Conservation (phyloP, 2,797 vertebrate species). For the Lithobates pipiens region DNA sequence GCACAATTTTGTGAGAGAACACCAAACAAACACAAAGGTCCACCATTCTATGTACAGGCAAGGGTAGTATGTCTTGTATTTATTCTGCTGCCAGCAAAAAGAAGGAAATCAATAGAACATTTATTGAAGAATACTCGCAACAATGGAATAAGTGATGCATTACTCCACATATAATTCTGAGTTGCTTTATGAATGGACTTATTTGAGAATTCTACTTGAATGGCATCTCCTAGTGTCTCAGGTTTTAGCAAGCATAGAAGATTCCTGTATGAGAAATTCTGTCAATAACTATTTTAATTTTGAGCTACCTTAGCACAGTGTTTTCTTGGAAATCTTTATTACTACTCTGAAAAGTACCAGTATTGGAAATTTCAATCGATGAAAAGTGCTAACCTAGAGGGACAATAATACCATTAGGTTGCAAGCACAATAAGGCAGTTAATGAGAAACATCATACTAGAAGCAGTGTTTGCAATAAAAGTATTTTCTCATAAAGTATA, state of each 20-base stretch:
- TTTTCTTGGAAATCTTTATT: conserved; percentile 53
- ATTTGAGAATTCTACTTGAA: neutral
- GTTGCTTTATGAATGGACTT: neutral
- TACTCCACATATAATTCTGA: neutral
- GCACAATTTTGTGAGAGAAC: too few relatives aligned
- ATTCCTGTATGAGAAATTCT: neutral
- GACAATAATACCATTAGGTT: conserved; percentile 45
- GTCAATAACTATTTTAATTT: conserved; percentile 35
- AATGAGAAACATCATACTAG: conserved; percentile 35
- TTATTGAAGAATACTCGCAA: neutral
- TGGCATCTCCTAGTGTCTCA: neutral
- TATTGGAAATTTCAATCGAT: conserved; percentile 48
- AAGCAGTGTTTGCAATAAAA: conserved; percentile 1
- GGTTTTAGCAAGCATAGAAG: neutral
- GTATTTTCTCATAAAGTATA: neutral
- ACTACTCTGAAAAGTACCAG: conserved; percentile 34
- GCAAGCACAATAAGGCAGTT: conserved; percentile 29
- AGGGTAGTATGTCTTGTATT: neutral
- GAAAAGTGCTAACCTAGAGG: conserved; percentile 13
- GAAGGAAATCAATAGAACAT: neutral
- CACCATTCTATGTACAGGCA: neutral
- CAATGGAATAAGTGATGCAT: neutral
- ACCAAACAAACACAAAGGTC: too few relatives aligned
- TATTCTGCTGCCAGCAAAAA: neutral
- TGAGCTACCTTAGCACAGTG: conserved; percentile 12